Conservation (phyloP, 1,140 invertebrate species). For the Aphelenchoides fujianensis region DNA sequence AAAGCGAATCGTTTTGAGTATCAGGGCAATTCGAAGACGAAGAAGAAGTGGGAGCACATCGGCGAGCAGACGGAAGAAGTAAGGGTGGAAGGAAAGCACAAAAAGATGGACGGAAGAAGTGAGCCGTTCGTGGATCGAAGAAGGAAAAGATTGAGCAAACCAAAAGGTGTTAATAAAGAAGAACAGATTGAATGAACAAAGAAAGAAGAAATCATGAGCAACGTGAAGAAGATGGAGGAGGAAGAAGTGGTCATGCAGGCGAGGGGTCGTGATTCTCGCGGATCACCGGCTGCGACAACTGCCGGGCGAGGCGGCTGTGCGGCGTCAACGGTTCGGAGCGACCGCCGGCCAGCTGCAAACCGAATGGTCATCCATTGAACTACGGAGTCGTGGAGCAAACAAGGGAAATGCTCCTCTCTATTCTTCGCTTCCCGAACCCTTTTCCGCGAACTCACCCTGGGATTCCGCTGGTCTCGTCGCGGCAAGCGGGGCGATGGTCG, state of each 20-base stretch:
- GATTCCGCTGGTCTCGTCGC: not conserved
- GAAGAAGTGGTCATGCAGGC: not conserved
- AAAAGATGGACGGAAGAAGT: too few relatives aligned
- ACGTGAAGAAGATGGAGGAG: not conserved
- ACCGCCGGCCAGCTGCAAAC: not conserved
- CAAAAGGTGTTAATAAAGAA: not conserved
- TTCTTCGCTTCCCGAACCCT: not conserved
- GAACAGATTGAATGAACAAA: not conserved
- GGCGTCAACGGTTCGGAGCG: slow-evolving; percentile 5
- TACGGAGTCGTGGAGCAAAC: not conserved
- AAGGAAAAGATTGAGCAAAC: too few relatives aligned
- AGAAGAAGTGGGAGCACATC: too few relatives aligned
- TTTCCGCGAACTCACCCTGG: not conserved
- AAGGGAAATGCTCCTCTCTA: not conserved
- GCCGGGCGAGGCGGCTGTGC: not conserved
- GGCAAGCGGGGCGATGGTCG: not conserved
- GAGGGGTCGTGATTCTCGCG: not conserved
- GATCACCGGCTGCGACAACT: not conserved
- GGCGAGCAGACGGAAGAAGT: too few relatives aligned
- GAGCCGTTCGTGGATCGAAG: too few relatives aligned
- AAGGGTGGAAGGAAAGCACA: too few relatives aligned
- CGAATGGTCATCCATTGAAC: not conserved
- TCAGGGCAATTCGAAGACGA: too few relatives aligned
- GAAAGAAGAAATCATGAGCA: not conserved
- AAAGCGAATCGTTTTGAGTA: too few relatives aligned